Base-by-base conservation (phyloP, 2,797 vertebrate species). In the Distichodus sexfasciatus region DNA sequence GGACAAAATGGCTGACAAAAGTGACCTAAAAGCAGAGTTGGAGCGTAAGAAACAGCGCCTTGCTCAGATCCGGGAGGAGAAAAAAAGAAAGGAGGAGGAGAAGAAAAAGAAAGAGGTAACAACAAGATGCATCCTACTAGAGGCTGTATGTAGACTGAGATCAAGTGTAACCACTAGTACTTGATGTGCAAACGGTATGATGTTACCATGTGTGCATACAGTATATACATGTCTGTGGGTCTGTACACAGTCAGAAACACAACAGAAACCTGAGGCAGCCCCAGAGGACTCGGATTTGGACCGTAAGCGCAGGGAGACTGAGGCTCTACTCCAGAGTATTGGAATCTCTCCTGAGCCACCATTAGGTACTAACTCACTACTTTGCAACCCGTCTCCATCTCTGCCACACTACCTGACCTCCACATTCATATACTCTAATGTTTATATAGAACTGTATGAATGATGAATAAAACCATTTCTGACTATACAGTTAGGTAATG, bases 71-170 rank as follows among this genome's bases (percentile, higher is more conserved):
- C 92, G 97, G 83, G 96, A 99, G 83, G 97, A 99, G 82, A 99
- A 99, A 82, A 99, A 99, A 82, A 92, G 95, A 76, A 99, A 98
- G 88, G 97, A 99, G 85, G 97, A 99, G 84, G 97, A 99, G 88
- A 94, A 95, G 84, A 99, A 98, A 89, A 99, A 97, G 90, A 99
- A 98, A 86, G 96, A 99, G 90, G 95, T 96, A 90, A 91, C 93
- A 79, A 82, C 8, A 29, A 4, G 11, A 4, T 86, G 81, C 82
- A 79, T 23, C 44, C 14, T 24, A 69, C 46, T 43, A 53, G 61
- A 15, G 28, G 29, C 7, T 41, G 12, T n/a, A n/a, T n/a, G n/a
- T n/a, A n/a, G n/a, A n/a, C n/a, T n/a, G n/a, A n/a, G n/a, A n/a
- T n/a, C n/a, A n/a, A n/a, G n/a, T n/a, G n/a, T 31, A 29, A 28